Conservation (phyloP, 2,113 vertebrate species). For the Aegithalos caudatus region DNA sequence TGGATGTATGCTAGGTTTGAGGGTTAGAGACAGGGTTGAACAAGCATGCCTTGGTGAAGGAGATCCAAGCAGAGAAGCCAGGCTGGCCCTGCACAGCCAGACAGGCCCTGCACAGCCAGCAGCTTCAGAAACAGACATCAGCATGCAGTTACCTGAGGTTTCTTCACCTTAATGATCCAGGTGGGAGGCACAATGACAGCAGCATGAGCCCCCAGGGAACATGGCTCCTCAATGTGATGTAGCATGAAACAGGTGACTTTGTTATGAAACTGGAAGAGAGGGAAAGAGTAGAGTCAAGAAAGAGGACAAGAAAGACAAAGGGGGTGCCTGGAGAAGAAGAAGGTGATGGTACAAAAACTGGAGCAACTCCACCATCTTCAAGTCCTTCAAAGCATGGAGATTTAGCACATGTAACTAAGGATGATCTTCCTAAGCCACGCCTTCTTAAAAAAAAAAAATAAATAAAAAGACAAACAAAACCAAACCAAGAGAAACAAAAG, state of each 20-base stretch:
- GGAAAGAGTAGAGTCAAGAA: not conserved
- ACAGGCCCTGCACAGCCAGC: constrained; percentile 18
- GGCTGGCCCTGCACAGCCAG: constrained; percentile 20
- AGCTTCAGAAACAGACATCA: constrained; percentile 61
- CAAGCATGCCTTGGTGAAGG: constrained; percentile 29
- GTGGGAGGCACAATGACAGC: constrained; percentile 95
- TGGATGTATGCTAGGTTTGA: constrained; percentile 12
- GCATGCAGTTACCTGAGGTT: constrained; percentile 88
- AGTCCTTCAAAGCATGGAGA: not conserved
- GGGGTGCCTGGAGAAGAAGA: not conserved
- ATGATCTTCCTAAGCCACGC: not conserved
- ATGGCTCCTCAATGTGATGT: constrained; percentile 96
- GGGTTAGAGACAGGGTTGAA: not conserved
- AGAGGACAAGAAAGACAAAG: not conserved
- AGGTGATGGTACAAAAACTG: not conserved
- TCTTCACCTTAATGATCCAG: constrained; percentile 99
- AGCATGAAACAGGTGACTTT: constrained; percentile 99
- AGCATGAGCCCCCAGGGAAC: constrained; percentile 92
- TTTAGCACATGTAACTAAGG: not conserved
- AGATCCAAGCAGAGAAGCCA: constrained; percentile 1
- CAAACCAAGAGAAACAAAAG: not conserved
- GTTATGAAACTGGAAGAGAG: constrained; percentile 89
- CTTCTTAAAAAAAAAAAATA: not conserved
- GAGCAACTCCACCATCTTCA: not conserved
- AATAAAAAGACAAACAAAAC: fast-evolving